Conservation (phyloP, 2,113 vertebrate species). For the Urocolius indicus region DNA sequence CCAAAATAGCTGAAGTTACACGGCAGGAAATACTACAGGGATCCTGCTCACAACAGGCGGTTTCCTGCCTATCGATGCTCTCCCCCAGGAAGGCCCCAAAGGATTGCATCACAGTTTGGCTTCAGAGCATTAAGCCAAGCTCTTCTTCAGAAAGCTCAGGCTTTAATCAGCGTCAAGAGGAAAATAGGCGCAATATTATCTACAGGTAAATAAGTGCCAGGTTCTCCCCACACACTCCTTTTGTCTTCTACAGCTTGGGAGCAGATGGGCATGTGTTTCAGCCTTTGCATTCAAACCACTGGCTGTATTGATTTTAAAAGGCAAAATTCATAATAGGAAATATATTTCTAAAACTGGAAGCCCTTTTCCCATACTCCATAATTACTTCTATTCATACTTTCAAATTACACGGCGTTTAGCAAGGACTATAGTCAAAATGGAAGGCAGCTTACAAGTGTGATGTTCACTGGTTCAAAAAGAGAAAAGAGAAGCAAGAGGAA, state of each 20-base stretch:
- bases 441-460: conserved; percentile 32
- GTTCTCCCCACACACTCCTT: fast-evolving
- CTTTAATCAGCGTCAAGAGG: background rate
- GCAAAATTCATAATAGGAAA: background rate
- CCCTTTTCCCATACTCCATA: background rate
- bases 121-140: background rate
- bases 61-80: background rate
- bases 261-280: background rate
- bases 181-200: background rate
- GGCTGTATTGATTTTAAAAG: background rate
- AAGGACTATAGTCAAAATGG: conserved; percentile 19
- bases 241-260: background rate
- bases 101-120: background rate
- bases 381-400: conserved; percentile 57
- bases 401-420: conserved; percentile 2
- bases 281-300: background rate
- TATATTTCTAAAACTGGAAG: conserved; percentile 47
- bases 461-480: background rate
- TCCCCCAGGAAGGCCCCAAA: background rate
- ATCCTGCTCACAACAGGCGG: background rate
- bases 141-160: background rate
- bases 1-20: conserved; percentile 4
- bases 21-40: background rate
- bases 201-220: fast-evolving
- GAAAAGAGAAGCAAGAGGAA: background rate